Conservation (phyloP, 2,797 vertebrate genomes). For the Pampus argenteus region DNA sequence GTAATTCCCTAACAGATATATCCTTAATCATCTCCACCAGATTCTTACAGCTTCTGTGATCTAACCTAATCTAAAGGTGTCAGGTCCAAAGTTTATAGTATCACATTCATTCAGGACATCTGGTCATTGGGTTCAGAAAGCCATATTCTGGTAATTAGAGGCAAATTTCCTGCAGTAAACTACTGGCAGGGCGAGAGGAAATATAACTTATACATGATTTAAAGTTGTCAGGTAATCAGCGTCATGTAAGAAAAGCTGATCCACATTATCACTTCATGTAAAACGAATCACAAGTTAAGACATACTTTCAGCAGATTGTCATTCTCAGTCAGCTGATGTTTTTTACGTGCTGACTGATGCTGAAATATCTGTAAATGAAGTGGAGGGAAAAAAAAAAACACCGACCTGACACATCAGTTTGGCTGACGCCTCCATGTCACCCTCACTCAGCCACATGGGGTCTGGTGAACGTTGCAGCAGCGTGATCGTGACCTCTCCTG, state of each 20-base stretch:
- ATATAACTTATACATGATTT: background rate
- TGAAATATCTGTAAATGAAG: background rate
- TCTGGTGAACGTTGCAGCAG: slow-evolving; percentile 4
- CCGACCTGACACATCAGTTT: background rate
- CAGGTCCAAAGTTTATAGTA: slow-evolving; percentile 27
- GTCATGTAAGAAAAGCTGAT: background rate
- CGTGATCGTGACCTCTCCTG: background rate
- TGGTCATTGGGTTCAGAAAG: background rate
- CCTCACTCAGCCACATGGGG: slow-evolving; percentile 11
- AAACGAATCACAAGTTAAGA: background rate
- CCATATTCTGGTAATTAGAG: background rate
- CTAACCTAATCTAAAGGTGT: background rate
- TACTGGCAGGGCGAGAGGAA: background rate
- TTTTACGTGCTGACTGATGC: background rate
- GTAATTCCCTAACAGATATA: background rate
- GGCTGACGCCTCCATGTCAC: slow-evolving; percentile 17
- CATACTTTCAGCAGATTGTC: slow-evolving; percentile 2
- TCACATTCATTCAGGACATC: background rate
- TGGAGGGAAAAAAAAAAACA: slow-evolving; percentile 15
- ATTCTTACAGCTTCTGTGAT: background rate
- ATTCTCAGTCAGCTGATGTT: slow-evolving; percentile 27
- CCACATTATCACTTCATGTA: background rate
- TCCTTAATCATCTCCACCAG: background rate
- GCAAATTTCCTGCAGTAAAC: slow-evolving; percentile 31
- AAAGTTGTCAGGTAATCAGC: background rate